Conservation (phyloP, 2,888 invertebrate species). For the Mythimna ferrago region DNA sequence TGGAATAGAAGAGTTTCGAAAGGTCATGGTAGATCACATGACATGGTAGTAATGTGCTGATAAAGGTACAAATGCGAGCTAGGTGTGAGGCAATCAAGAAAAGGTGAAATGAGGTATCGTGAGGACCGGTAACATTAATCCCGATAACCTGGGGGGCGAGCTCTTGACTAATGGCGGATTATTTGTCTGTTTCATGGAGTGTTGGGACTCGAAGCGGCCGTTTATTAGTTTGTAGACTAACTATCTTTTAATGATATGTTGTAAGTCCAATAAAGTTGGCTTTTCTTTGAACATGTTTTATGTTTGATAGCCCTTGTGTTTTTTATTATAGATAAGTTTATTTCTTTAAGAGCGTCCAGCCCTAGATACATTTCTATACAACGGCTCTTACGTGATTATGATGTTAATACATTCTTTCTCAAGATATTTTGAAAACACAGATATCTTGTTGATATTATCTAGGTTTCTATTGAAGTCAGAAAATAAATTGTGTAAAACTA, state of each 20-base stretch:
- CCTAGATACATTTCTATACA: too few species aligned
- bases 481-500: too few species aligned
- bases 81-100: conserved; percentile 72
- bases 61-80: conserved; percentile 55
- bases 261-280: conserved; percentile 9
- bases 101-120: conserved; percentile 73
- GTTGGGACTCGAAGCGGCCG: conserved; percentile 59
- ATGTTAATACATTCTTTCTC: too few species aligned
- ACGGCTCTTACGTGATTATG: too few species aligned
- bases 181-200: conserved; percentile 78
- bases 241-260: conserved; percentile 60
- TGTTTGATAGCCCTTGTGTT: not conserved
- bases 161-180: conserved; percentile 76
- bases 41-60: conserved; percentile 48
- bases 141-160: conserved; percentile 76
- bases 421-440: too few species aligned
- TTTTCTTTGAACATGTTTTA: conserved; percentile 16
- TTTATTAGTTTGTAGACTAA: conserved; percentile 65
- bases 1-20: conserved; percentile 27
- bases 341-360: not conserved
- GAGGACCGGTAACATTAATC: conserved; percentile 71
- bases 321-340: not conserved
- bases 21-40: conserved; percentile 32
- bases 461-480: too few species aligned
- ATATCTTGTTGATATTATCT: too few species aligned